Base-by-base conservation (phyloP, 2,113 vertebrate genomes). In the Elachura formosa region DNA sequence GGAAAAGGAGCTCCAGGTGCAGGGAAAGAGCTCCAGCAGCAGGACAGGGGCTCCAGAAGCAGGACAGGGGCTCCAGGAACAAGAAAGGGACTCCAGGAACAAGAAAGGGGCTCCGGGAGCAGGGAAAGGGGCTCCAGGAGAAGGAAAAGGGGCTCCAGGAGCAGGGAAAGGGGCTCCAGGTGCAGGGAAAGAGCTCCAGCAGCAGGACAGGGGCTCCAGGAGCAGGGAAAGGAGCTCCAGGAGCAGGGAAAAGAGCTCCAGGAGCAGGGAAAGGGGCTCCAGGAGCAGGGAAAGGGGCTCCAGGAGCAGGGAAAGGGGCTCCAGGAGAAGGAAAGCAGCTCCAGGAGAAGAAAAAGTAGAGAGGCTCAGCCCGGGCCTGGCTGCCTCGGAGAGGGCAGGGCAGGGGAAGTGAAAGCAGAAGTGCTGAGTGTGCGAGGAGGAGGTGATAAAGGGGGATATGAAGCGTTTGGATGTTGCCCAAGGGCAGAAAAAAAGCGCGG, bases 341-440 rank as follows among this genome's bases (percentile, higher is more conserved):
- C n/a, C n/a, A 14, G 55, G 34, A 61, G n/a, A 1, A 40, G 58
- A 36, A 22, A 46, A 15, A 13, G 71, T 26, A 19, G 26, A 12
- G 33, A n/a, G 15, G 28, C 8, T 54, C 24, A 4, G 1, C 23
- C 48, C 8, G 1, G 19, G 16, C 49, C 5, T 19, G 38, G 59
- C 40, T 52, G 61, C 20, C 38, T 17, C 29, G 29, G 21, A 43
- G 7, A 26, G 61, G 66, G 49, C 62, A 71, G 51, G 29, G 33
- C 56, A 34, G 29, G 36, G 90, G 90, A 93, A 82, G 17, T 3
- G 40, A 86, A 92, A 95, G 79, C 62, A 95, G 93, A 90, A 95
- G 61, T 24, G 6, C 76, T 6, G 59, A 45, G 22, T 21, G 64
- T 10, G 45, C 11, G 3, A 77, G 59, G 36, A 69, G 8, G 8